Evolutionary conservation across 2,888 invertebrate species (phyloP).

Genomic region (Drosophila maculinotata): DNA sequence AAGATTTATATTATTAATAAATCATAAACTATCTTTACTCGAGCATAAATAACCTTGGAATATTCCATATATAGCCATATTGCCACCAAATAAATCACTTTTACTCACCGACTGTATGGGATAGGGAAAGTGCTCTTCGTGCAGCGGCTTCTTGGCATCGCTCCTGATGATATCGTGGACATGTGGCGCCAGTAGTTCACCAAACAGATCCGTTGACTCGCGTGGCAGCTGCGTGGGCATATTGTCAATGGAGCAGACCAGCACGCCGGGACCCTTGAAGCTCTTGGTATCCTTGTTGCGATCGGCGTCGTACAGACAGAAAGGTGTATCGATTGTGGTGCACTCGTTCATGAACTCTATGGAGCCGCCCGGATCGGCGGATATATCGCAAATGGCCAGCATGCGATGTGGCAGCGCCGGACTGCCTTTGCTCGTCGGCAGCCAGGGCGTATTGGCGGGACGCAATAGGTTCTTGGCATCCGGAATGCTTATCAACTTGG

Average conservation of each 20-base stretch:
- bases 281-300: conserved; percentile 98
- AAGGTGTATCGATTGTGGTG: conserved; percentile 99
- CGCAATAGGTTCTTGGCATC: conserved; percentile 97
- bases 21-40: too few species aligned
- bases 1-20: too few species aligned
- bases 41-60: too few species aligned
- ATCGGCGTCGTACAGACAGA: conserved; percentile 99
- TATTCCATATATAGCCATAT: too few species aligned
- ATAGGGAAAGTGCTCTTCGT: conserved; percentile 89
- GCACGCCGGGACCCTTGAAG: conserved; percentile 97
- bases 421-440: conserved; percentile 94
- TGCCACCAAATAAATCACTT: neutral
- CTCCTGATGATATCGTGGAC: conserved; percentile 94
- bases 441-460: conserved; percentile 96
- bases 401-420: conserved; percentile 95
- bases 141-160: conserved; percentile 91
- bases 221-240: conserved; percentile 99
- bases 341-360: conserved; percentile 99
- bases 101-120: conserved; percentile 83
- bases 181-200: conserved; percentile 95
- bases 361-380: conserved; percentile 99
- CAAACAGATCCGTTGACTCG: conserved; percentile 99
- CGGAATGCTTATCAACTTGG: conserved; percentile 97
- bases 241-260: conserved; percentile 99
- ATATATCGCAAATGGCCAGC: conserved; percentile 98